These are phyloP conservation scores for Anser cygnoides DNA, from an alignment of 2,113 vertebrate species.

Conservation along the genomic window DNA sequence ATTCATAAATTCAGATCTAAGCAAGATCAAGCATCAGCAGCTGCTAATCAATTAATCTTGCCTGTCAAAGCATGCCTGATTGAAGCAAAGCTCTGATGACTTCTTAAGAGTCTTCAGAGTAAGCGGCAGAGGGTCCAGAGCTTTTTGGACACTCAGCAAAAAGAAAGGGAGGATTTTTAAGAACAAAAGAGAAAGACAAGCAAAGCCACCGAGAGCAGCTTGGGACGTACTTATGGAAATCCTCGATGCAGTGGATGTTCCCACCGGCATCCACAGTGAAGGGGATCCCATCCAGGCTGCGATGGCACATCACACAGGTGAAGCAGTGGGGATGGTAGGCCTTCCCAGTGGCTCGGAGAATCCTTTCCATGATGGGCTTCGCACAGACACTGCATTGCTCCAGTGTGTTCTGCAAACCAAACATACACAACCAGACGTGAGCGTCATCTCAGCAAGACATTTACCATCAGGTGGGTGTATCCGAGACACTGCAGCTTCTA, in stretches of 20 bases:
- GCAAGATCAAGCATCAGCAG: neutral
- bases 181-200: neutral
- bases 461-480: neutral
- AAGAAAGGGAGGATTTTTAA: neutral
- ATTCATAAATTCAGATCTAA: neutral
- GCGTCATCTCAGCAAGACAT: neutral
- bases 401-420: constrained; percentile 88
- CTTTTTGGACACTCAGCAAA: neutral
- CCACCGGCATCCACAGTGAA: constrained; percentile 96
- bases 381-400: constrained; percentile 94
- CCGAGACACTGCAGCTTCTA: neutral
- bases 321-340: constrained; percentile 99
- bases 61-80: neutral
- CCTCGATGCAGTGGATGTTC: constrained; percentile 98
- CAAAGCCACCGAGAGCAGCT: neutral
- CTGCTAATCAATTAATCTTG: neutral
- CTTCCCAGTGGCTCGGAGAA: constrained; percentile 95
- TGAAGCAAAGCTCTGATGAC: neutral
- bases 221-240: constrained; percentile 93
- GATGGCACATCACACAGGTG: constrained; percentile 95
- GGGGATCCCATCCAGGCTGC: constrained; percentile 96
- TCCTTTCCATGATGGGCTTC: constrained; percentile 98
- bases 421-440: neutral
- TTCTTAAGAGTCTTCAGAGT: neutral
- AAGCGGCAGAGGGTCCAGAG: neutral